These are phyloP conservation scores for Cyphomyrus plagiostoma DNA, from an alignment of 2,113 vertebrate genomes.

Conservation along the genomic window DNA sequence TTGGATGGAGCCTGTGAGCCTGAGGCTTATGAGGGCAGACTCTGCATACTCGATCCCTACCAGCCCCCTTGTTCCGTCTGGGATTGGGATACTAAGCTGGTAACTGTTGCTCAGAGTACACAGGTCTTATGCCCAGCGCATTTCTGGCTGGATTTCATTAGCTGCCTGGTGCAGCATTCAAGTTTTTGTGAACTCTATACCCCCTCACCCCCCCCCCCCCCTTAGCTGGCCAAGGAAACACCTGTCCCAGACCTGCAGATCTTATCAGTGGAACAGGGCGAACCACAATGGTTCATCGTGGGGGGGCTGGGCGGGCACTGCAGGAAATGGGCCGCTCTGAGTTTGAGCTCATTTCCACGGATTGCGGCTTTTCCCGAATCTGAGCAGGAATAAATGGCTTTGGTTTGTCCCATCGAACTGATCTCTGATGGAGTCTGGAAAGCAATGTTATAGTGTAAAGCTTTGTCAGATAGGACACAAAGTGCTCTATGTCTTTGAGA, in stretches of 20 bases:
- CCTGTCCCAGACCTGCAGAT: constrained; percentile 2
- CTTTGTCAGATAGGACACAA: background rate
- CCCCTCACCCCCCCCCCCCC: background rate
- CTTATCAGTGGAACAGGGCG: background rate
- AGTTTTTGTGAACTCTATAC: background rate
- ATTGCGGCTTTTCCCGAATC: background rate
- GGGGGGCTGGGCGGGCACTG: constrained; percentile 8
- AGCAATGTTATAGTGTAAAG: background rate
- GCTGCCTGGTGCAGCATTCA: background rate
- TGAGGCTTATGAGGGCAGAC: background rate
- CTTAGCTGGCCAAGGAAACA: constrained; percentile 9
- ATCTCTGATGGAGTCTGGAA: background rate
- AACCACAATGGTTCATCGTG: background rate
- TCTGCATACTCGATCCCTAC: background rate
- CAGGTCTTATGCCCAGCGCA: no score
- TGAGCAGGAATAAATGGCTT: background rate
- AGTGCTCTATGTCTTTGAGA: background rate
- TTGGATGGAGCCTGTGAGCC: background rate
- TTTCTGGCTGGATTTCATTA: background rate
- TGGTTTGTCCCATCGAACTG: background rate
- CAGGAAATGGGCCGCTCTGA: background rate
- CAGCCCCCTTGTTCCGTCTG: background rate
- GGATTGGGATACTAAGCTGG: background rate
- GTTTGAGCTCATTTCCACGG: background rate
- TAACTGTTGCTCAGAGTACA: background rate